These are phyloP conservation scores for Aphidius colemani DNA, from an alignment of 2,888 invertebrate species.

Conservation along the genomic window DNA sequence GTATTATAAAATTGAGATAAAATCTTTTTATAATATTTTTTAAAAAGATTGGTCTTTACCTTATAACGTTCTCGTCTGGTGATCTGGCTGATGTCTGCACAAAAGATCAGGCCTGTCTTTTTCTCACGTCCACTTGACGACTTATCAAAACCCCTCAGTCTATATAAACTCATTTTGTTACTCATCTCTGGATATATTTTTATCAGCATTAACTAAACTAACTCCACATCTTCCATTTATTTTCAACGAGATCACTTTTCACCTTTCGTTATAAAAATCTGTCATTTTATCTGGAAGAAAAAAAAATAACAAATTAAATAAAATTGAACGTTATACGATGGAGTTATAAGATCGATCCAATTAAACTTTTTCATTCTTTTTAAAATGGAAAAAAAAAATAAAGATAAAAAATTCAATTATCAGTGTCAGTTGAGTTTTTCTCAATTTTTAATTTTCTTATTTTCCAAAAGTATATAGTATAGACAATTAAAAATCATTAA, in stretches of 20 bases:
- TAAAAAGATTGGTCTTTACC: neutral
- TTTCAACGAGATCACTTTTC: neutral
- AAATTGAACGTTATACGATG: too few relatives aligned
- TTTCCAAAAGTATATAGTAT: neutral
- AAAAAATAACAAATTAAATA: neutral
- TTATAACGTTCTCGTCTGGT: neutral
- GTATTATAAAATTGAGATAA: too few relatives aligned
- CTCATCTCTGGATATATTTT: neutral
- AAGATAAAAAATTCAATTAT: neutral
- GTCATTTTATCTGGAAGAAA: neutral
- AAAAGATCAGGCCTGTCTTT: neutral
- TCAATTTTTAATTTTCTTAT: conserved; percentile 6
- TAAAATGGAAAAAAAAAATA: neutral
- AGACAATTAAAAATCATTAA: too few relatives aligned
- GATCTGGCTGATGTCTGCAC: conserved; percentile 7
- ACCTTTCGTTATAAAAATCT: neutral
- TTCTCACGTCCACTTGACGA: conserved; percentile 8
- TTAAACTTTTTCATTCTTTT: conserved; percentile 13
- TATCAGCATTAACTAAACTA: neutral
- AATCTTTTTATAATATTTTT: too few relatives aligned
- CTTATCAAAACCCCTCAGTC: neutral
- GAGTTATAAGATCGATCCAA: conserved; percentile 8
- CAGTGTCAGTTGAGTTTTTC: neutral
- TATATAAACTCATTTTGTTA: too few relatives aligned
- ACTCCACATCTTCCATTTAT: neutral